phyloP scores from a whole-genome alignment of 2,113 vertebrate species.

The Anguilla rostrata region DNA sequence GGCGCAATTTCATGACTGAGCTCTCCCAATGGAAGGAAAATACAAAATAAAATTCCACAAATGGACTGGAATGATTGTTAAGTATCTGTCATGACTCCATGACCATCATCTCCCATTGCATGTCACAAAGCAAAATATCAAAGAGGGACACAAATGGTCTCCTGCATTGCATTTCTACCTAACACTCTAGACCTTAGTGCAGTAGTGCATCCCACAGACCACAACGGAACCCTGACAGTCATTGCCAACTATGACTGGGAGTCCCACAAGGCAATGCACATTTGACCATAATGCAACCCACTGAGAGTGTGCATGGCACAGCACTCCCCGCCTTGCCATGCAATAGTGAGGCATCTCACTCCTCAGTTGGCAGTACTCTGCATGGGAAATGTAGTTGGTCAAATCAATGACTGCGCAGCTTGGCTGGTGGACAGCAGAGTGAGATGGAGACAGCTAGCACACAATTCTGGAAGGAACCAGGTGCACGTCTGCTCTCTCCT shows the following conservation, averaged over 20 bases:
- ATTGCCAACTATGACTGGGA: too few species aligned
- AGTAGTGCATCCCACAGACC: not conserved
- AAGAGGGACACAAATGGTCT: not conserved
- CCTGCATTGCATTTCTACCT: not conserved
- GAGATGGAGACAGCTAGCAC: not conserved
- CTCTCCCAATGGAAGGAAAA: not conserved
- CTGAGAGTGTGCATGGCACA: too few species aligned
- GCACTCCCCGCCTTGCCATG: too few species aligned
- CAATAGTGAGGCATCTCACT: too few species aligned
- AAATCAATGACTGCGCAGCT: not conserved
- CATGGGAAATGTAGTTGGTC: too few species aligned
- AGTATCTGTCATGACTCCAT: not conserved
- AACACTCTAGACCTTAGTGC: not conserved
- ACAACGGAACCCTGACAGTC: not conserved
- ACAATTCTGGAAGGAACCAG: not conserved
- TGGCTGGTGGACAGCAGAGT: too few species aligned
- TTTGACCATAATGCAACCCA: too few species aligned
- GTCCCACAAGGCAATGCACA: too few species aligned
- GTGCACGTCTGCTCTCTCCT: not conserved
- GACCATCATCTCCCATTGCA: not conserved
- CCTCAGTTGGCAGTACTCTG: too few species aligned
- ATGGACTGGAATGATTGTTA: not conserved
- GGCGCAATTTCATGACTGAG: constrained; percentile 17
- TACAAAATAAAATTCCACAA: not conserved
- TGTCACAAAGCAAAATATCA: not conserved